phyloP scores from a whole-genome alignment of 2,113 vertebrate species.

The Sinocyclocheilus rhinocerous region DNA sequence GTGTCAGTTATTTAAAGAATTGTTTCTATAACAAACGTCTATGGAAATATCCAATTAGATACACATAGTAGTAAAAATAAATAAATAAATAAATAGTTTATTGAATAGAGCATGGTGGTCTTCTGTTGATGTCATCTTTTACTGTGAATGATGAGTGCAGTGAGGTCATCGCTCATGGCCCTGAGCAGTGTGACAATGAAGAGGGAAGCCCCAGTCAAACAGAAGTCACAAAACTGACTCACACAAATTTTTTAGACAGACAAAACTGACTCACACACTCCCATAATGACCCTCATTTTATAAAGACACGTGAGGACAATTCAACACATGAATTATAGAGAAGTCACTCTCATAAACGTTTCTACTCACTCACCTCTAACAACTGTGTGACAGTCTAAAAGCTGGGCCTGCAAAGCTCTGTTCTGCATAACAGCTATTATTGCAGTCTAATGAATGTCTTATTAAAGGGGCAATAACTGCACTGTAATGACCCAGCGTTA shows the following conservation, averaged over 20 bases:
- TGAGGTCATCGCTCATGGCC: slow-evolving; percentile 41
- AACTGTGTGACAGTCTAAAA: not conserved
- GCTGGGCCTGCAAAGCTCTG: slow-evolving; percentile 15
- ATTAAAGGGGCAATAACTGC: slow-evolving; percentile 66
- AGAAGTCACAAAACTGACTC: slow-evolving; percentile 13
- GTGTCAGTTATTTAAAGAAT: no score
- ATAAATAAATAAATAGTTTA: not conserved
- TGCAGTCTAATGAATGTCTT: slow-evolving; percentile 65
- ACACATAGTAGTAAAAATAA: not conserved
- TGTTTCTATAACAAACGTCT: not conserved
- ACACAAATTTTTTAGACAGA: not conserved
- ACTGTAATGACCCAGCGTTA: slow-evolving; percentile 67
- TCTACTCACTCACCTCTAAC: not conserved
- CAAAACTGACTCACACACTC: slow-evolving; percentile 24
- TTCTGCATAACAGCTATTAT: slow-evolving; percentile 47
- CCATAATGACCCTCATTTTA: not conserved
- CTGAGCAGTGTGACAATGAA: slow-evolving; percentile 19
- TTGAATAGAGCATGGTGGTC: not conserved
- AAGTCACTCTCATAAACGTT: not conserved
- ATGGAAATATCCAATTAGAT: not conserved
- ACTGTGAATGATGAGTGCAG: slow-evolving; percentile 23
- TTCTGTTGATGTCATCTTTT: slow-evolving; percentile 34
- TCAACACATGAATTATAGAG: not conserved
- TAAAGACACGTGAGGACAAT: not conserved
- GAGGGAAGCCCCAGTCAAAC: slow-evolving; percentile 18